A percentile compares a stretch with the other conserved stretches of the same genome.
phyloP scores from a whole-genome alignment of 2,113 vertebrate species.

The Physeter macrocephalus region DNA sequence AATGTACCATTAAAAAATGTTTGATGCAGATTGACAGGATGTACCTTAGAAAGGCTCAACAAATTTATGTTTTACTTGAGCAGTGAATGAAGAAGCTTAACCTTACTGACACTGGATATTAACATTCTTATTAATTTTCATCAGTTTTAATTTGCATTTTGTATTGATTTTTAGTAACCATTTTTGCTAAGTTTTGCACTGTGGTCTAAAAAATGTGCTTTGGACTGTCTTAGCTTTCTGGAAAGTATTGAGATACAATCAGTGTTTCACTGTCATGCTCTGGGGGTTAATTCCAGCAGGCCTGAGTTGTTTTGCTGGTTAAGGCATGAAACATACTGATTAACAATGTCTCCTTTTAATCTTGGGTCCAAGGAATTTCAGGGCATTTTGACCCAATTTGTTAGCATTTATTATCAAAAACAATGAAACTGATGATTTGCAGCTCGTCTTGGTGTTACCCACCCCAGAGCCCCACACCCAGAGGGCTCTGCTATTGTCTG shows the following conservation, averaged over 20 bases:
- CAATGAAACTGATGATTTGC: background rate
- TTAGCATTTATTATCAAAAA: slow-evolving; percentile 8
- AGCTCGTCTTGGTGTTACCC: background rate
- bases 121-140: background rate
- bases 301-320: background rate
- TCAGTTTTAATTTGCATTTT: background rate
- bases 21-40: background rate
- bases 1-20: background rate
- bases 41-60: background rate
- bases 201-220: background rate
- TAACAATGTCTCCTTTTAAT: background rate
- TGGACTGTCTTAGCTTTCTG: background rate
- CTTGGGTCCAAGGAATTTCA: background rate
- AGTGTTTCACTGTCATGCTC: background rate
- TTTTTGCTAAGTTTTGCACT: background rate
- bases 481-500: background rate
- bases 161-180: background rate
- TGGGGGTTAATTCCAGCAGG: slow-evolving; percentile 1
- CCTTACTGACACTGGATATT: background rate
- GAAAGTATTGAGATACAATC: background rate
- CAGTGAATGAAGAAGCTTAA: background rate
- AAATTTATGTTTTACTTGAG: background rate
- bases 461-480: too few relatives aligned
- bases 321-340: background rate
- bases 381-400: background rate